Evolutionary conservation across 2,113 vertebrate species (phyloP).

Genomic region (Pelecanus crispus): DNA sequence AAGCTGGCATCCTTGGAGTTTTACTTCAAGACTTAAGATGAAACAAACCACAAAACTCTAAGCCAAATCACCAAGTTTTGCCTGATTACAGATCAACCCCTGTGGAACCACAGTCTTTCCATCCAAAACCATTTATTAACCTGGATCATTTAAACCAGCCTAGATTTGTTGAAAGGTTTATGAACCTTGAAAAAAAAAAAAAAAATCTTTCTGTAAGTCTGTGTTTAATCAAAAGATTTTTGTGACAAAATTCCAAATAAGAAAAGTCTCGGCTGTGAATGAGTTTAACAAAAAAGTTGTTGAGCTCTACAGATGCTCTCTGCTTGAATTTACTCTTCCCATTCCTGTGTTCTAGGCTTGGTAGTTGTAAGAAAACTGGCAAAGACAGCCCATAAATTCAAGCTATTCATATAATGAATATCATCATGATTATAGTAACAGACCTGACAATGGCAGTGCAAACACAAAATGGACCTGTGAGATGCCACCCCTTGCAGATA

Average conservation of each 20-base stretch:
- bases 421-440: neutral
- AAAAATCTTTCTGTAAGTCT: neutral
- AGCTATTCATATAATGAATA: neutral
- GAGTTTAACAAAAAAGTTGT: neutral
- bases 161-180: neutral
- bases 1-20: neutral
- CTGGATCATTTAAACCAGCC: neutral
- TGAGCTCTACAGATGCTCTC: neutral
- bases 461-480: neutral
- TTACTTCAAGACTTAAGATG: conserved; percentile 4
- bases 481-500: neutral
- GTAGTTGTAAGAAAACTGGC: neutral
- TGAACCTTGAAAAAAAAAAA: neutral
- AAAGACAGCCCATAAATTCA: neutral
- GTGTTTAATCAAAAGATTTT: neutral
- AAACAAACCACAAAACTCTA: neutral
- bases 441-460: neutral
- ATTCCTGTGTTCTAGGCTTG: neutral
- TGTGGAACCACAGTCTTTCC: neutral
- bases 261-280: neutral
- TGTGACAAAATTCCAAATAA: neutral
- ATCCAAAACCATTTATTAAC: neutral
- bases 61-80: neutral
- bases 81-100: neutral
- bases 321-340: neutral